Base-by-base conservation (phyloP, 1,140 invertebrate species). In the Coelopa frigida region DNA sequence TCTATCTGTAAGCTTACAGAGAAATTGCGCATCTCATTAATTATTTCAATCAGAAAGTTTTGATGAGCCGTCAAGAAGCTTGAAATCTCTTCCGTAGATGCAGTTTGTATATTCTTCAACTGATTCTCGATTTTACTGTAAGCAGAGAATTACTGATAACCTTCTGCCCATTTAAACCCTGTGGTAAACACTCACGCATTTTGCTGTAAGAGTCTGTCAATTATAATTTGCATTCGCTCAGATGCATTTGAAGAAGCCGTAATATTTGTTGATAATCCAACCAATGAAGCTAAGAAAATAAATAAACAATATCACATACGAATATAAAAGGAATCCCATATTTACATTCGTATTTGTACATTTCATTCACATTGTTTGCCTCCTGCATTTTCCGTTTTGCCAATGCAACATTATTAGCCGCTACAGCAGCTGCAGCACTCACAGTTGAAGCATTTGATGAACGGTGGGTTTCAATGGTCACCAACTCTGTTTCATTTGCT, bases 101-200 rank as follows among this genome's bases (percentile, higher is more conserved):
- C 41, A 3, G 45, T 61, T 12, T 54, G 29, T 12, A 67, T 36
- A 26, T 18, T 27, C 27, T 61, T 53, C 12, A 67, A 45, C 15
- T 67, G 59, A 0, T 20, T 49, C 46, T 67, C 63, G 38, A 67
- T 24, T 46, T 67, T 67, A 4, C 63, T 67, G 31, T 11, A 48
- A 45, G 26, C 11, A 37, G 10, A 41, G 29, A 29, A 20, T 33
- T 14, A 37, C 15, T 24, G 14, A 39, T 11, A 0, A 36, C 14
- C 6, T 18, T 44, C 21, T 18, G 15, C 14, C 22, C 8, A 12
- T 23, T 31, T 3, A 4, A 44, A 55, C n/a, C n/a, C n/a, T n/a
- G n/a, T n/a, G n/a, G n/a, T n/a, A n/a, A n/a, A n/a, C n/a, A n/a
- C 62, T 48, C 38, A 67, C 63, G 44, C 43, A 53, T 67, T 67